phyloP scores from a whole-genome alignment of 2,888 invertebrate genomes.

The Drosophila maculinotata region DNA sequence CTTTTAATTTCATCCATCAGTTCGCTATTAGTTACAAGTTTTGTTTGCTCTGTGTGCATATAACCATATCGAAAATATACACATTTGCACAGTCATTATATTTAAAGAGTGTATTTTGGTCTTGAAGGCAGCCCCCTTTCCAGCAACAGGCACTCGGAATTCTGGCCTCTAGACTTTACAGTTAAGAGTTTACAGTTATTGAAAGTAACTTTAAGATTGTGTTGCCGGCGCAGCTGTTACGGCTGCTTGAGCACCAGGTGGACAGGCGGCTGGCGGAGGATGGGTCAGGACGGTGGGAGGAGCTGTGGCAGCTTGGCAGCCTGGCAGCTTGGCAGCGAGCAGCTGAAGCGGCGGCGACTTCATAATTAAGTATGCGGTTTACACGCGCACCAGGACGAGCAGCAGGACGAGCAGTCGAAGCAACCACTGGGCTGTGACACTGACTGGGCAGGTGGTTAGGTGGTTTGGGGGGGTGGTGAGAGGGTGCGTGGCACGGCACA shows the following conservation, averaged over 20 bases:
- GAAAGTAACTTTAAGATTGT: conserved; percentile 76
- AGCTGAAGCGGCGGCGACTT: conserved; percentile 53
- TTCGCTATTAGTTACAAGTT: too few species aligned
- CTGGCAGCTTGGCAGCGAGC: conserved; percentile 2
- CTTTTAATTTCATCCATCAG: too few species aligned
- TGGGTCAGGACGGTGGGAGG: neutral
- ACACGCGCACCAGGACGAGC: conserved; percentile 42
- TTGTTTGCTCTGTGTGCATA: too few species aligned
- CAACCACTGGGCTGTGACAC: conserved; percentile 58
- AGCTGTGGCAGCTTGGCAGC: conserved; percentile 1
- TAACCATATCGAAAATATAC: too few species aligned
- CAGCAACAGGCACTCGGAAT: conserved; percentile 33
- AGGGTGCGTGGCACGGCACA: conserved; percentile 32
- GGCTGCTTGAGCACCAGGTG: conserved; percentile 45
- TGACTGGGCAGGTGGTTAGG: conserved; percentile 41
- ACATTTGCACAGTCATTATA: too few species aligned
- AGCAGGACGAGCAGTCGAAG: conserved; percentile 31
- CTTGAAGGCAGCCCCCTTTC: neutral
- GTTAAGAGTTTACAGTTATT: conserved; percentile 55
- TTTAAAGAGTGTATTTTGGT: too few species aligned
- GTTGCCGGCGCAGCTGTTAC: conserved; percentile 64
- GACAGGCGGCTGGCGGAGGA: conserved; percentile 3
- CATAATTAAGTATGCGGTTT: conserved; percentile 81
- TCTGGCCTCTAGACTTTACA: conserved; percentile 12
- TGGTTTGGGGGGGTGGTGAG: neutral